Evolutionary conservation across 2,797 vertebrate species (phyloP).

Genomic region (Cynopterus sphinx): DNA sequence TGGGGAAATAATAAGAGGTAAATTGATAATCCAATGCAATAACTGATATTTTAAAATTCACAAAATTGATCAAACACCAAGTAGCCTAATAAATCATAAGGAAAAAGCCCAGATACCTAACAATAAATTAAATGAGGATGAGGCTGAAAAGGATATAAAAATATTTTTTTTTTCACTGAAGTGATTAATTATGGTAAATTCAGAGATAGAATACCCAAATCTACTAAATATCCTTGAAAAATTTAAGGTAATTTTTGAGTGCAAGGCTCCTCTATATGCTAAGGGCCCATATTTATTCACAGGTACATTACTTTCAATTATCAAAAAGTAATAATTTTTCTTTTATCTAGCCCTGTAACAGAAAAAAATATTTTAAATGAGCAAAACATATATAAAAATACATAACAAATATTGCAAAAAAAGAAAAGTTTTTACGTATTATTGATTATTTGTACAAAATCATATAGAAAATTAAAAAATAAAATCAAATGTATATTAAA

Average conservation of each 20-base stretch:
- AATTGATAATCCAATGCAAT: background rate
- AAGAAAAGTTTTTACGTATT: background rate
- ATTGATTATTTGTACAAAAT: background rate
- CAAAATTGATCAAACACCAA: background rate
- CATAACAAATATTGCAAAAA: background rate
- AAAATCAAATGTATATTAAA: background rate
- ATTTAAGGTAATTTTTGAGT: background rate
- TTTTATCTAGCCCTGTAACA: background rate
- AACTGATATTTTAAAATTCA: background rate
- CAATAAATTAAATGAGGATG: background rate
- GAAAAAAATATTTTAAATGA: background rate
- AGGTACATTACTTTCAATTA: background rate
- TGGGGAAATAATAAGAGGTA: background rate
- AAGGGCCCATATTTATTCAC: background rate
- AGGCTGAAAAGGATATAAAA: background rate
- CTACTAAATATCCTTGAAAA: background rate
- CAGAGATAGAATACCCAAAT: background rate
- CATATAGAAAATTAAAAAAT: background rate
- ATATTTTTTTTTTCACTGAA: background rate
- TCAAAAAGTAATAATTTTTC: background rate
- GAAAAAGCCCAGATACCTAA: fast-evolving
- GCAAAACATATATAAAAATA: background rate
- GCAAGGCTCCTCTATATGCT: background rate
- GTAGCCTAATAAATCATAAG: background rate
- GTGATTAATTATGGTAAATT: background rate